Conservation (phyloP, 1,140 invertebrate genomes). For the Drosophila rhopaloa region DNA sequence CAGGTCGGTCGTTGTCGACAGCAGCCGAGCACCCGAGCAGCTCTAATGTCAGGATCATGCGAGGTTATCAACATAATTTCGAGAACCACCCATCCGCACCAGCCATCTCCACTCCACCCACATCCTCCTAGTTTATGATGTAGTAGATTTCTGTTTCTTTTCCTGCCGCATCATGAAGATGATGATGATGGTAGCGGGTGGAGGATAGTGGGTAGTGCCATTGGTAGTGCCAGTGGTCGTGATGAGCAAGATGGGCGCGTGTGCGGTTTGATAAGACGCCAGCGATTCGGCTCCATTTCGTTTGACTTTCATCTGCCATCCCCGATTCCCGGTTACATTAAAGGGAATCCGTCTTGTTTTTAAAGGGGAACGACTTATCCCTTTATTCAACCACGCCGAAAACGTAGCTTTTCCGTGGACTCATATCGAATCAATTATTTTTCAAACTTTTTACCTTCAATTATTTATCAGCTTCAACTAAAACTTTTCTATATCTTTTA, state of each 20-base stretch:
- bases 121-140: constrained; percentile 78
- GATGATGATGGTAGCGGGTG: constrained; percentile 14
- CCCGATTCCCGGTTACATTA: neutral
- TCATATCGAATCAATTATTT: too few species aligned
- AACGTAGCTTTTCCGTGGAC: too few species aligned
- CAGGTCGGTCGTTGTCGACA: constrained; percentile 29
- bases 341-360: constrained; percentile 3
- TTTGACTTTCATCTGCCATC: constrained; percentile 41
- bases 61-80: constrained; percentile 81
- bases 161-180: constrained; percentile 23
- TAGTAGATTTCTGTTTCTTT: constrained; percentile 65
- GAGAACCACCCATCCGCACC: constrained; percentile 51
- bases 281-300: constrained; percentile 45
- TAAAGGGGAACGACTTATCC: neutral
- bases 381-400: neutral
- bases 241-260: constrained; percentile 58
- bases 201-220: constrained; percentile 1
- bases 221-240: constrained; percentile 3
- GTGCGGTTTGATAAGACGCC: constrained; percentile 76
- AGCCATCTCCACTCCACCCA: constrained; percentile 26
- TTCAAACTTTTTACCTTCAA: too few species aligned
- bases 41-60: constrained; percentile 81
- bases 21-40: constrained; percentile 39
- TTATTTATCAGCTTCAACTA: too few species aligned
- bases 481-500: too few species aligned